These are phyloP conservation scores for Acanthisitta chloris DNA, from an alignment of 2,113 vertebrate genomes.

Conservation along the genomic window DNA sequence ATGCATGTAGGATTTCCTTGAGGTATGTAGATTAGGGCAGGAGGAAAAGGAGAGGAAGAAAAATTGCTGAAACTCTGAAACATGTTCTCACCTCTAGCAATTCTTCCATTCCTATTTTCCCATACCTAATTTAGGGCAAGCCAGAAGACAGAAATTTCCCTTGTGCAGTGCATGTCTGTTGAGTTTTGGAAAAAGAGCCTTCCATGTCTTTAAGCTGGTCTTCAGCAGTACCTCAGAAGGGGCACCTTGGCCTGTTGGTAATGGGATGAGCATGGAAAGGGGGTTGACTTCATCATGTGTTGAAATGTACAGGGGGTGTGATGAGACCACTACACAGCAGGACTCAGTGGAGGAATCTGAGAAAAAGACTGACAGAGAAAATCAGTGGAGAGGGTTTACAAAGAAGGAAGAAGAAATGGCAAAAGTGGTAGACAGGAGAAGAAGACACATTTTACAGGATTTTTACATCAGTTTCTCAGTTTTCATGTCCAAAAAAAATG, in stretches of 20 bases:
- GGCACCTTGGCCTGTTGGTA: neutral
- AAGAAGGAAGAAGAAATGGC: neutral
- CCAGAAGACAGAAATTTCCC: neutral
- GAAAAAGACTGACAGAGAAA: neutral
- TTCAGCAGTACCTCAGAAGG: neutral
- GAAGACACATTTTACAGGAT: neutral
- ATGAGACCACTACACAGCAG: neutral
- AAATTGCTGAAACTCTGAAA: neutral
- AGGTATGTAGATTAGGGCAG: neutral
- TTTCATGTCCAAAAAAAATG: neutral
- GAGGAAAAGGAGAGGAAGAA: neutral
- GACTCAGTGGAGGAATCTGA: neutral
- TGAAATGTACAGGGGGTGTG: neutral
- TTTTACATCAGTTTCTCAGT: neutral
- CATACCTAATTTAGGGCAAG: neutral
- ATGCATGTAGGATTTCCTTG: neutral
- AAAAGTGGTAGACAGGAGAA: neutral
- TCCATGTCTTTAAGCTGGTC: neutral
- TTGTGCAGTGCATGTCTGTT: neutral
- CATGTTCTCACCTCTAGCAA: neutral
- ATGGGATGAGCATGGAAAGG: neutral
- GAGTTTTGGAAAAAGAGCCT: neutral
- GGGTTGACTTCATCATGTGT: neutral
- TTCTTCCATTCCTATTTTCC: neutral
- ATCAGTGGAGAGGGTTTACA: neutral